Base-by-base conservation (phyloP, 2,888 invertebrate species). In the Caenorhabditis zanzibari region DNA sequence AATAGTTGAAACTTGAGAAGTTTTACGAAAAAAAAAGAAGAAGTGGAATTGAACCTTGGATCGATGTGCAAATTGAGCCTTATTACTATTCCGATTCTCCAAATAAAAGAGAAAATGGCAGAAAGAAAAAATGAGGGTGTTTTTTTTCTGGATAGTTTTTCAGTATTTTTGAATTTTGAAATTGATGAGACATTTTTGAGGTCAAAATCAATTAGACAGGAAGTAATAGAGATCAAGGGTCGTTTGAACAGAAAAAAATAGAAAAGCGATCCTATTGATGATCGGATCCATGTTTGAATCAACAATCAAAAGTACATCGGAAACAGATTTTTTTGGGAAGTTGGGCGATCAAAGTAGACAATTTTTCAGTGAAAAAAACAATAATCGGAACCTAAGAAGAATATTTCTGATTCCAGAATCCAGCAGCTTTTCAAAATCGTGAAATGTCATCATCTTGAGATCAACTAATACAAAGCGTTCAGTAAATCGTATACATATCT, bases 11-110 rank as follows among this genome's bases (percentile, higher is more conserved):
- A 76, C 61, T 69, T 14, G 76, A 80, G 80, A 80, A 63, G 44
- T 41, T 26, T 22, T 54, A 22, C 24, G 54, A 56, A 28, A 56
- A 26, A 22, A 41, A 22, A 54, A 52, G 38, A 58, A 10, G 19
- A 68, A 47, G 49, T 44, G 28, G 24, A n/a, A 32, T 52, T 76
- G 68, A 76, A 76, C 63, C 28, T 24, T 28, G 68, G 38, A 44
- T 61, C 56, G 41, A 52, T 77, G 68, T 71, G 64, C 79, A 68
- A 76, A 76, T 76, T 76, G 76, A 68, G 76, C 58, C 76, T 76
- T 76, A 76, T 76, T 76, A 76, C 66, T 52, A 52, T 64, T 47
- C 66, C 28, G 16, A 41, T 16, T 41, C 24, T 24, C 22, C 22
- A 54, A 26, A 54, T 22, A 26, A 26, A 26, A 54, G 3, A 14